Evolutionary conservation across 2,888 invertebrate genomes (phyloP), one percentile per base, ranked within the genome.

Genomic region (Calliscelio sp.): DNA sequence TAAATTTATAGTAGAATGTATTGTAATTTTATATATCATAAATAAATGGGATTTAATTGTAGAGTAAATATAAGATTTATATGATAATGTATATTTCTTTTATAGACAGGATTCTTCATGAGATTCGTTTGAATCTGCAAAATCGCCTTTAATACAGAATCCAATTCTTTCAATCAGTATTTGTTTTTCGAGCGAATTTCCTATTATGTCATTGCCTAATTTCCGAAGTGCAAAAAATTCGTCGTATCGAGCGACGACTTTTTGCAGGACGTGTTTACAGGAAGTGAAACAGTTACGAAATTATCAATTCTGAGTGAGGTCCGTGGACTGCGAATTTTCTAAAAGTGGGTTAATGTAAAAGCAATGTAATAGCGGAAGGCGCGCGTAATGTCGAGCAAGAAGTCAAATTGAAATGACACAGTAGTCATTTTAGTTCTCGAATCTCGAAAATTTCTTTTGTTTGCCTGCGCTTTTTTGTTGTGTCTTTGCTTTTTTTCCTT

Each of bases 301-400:
- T 82, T 82, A 82, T 82, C 77, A 71, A 77, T 86, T 41, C 75
- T 63, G 74, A 77, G 63, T 63, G 46, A 46, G 57, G 70, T 55
- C 66, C 53, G 77, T 16, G 63, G 25, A 24, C 66, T 73, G 66
- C 22, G 71, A 77, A 78, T 59, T 74, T 59, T 57, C 59, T 51
- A 46, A 61, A 68, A 84, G 78, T 79, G 75, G 84, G 84, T 49
- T 20, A 49, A 49, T 49, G 84, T 75, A 79, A 70, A 80, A 84
- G 84, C 79, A 70, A 84, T 79, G 70, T 84, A 79, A 74, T 61
- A 66, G 78, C 57, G 63, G 68, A 61, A 68, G 49, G 55, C 41
- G 70, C 73, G 68, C 55, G 63, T 44, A 74, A 49, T 70, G 49
- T 53, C 20, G 49, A 49, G 8, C 49, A 49, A 49, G 84, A 74